phyloP scores from a whole-genome alignment of 2,113 vertebrate genomes.

The Hyaena hyaena region DNA sequence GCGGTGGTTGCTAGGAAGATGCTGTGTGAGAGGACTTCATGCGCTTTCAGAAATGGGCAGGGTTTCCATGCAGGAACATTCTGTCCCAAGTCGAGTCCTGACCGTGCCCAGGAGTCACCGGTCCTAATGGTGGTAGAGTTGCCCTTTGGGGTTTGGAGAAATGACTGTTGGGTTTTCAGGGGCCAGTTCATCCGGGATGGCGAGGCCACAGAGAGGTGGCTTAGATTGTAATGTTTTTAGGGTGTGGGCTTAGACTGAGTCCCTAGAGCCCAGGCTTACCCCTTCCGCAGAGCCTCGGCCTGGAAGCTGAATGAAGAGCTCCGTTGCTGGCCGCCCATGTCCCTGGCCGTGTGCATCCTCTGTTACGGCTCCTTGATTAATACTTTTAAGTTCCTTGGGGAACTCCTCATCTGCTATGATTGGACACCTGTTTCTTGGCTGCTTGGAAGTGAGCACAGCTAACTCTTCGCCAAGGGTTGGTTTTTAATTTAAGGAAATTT shows the following conservation, averaged over 20 bases:
- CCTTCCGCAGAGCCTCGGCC: neutral
- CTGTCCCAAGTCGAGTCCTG: fast-evolving
- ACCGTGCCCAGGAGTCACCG: neutral
- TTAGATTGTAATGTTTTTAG: neutral
- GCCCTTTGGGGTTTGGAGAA: neutral
- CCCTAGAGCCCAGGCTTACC: neutral
- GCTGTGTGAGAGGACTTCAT: neutral
- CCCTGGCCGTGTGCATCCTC: neutral
- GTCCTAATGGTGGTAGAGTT: neutral
- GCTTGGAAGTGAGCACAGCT: constrained; percentile 9
- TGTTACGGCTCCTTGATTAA: neutral
- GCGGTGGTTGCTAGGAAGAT: neutral
- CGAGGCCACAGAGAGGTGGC: neutral
- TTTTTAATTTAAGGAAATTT: constrained; percentile 60
- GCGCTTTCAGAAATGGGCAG: neutral
- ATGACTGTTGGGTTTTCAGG: neutral
- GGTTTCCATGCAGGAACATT: neutral
- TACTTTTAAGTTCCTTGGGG: neutral
- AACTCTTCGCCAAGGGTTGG: constrained; percentile 8
- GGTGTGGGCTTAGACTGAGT: neutral
- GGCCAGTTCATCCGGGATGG: neutral
- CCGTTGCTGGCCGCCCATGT: neutral
- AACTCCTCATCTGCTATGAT: neutral
- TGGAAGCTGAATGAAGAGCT: neutral
- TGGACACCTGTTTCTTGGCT: constrained; percentile 21